These are phyloP conservation scores for Hylyphantes graminicola DNA, from an alignment of 1,140 invertebrate genomes.

Conservation along the genomic window DNA sequence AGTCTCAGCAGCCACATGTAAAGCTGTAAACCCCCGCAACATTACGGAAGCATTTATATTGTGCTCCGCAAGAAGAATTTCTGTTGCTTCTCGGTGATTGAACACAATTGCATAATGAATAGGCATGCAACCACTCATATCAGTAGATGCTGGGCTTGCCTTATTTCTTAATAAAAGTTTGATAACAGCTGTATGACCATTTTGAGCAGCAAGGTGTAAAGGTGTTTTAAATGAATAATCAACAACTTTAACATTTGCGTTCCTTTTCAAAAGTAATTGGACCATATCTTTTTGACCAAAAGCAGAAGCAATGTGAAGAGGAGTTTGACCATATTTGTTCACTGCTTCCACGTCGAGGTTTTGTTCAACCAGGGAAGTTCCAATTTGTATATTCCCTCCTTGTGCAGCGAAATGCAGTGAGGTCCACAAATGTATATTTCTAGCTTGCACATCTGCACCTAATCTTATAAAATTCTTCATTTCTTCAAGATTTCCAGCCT, in stretches of 20 bases:
- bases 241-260: not conserved
- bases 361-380: not conserved
- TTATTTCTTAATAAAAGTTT: slow-evolving; percentile 15
- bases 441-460: no score
- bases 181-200: slow-evolving; percentile 12
- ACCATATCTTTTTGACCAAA: slow-evolving; percentile 11
- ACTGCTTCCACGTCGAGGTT: not conserved
- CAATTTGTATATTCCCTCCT: not conserved
- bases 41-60: not conserved
- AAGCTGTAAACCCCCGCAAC: not conserved
- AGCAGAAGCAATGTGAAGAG: slow-evolving; percentile 24
- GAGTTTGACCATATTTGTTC: not conserved
- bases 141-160: not conserved
- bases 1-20: slow-evolving; percentile 26
- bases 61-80: slow-evolving; percentile 9
- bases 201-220: slow-evolving; percentile 43
- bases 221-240: slow-evolving; percentile 16
- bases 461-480: no score
- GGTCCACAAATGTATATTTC: not conserved
- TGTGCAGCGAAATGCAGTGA: not conserved
- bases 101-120: slow-evolving; percentile 17
- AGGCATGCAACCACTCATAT: not conserved
- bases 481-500: no score
- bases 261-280: slow-evolving; percentile 6
- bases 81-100: not conserved